Conservation (phyloP, 92 coral and sea anemone species). For the Isaurus tuberculatus region DNA sequence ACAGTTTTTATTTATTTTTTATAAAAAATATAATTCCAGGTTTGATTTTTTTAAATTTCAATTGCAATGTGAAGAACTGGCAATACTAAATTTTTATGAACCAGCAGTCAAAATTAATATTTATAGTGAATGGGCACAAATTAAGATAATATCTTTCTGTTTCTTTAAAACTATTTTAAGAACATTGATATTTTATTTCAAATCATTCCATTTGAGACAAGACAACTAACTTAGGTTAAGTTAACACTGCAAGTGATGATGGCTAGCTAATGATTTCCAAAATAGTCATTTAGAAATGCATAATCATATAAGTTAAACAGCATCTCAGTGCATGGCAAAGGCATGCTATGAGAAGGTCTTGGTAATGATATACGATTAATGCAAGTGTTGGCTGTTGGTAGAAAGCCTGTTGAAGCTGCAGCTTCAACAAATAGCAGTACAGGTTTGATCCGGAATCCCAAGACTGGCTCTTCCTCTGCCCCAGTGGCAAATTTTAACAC, state of each 20-base stretch:
- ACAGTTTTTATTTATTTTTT: too few relatives aligned
- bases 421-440: slow-evolving; percentile 8
- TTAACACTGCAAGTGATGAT: background rate
- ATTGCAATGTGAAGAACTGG: too few relatives aligned
- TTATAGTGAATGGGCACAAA: too few relatives aligned
- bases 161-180: background rate
- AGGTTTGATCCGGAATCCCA: slow-evolving; percentile 24
- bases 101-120: too few relatives aligned
- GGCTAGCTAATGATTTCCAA: background rate
- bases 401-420: background rate
- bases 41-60: too few relatives aligned
- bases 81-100: too few relatives aligned
- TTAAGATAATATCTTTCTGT: background rate
- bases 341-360: background rate
- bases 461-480: slow-evolving; percentile 15
- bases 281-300: slow-evolving; percentile 2
- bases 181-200: background rate
- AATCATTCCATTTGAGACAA: background rate
- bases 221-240: background rate
- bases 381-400: slow-evolving; percentile 24
- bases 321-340: slow-evolving; percentile 10
- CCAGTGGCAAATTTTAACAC: slow-evolving; percentile 15
- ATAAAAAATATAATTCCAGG: too few relatives aligned
- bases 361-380: slow-evolving; percentile 1
- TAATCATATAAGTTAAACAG: slow-evolving; percentile 15